Evolutionary conservation across 2,113 vertebrate species (phyloP), one percentile per base, ranked within the genome.

Genomic region (Cephalopholis sonnerati): DNA sequence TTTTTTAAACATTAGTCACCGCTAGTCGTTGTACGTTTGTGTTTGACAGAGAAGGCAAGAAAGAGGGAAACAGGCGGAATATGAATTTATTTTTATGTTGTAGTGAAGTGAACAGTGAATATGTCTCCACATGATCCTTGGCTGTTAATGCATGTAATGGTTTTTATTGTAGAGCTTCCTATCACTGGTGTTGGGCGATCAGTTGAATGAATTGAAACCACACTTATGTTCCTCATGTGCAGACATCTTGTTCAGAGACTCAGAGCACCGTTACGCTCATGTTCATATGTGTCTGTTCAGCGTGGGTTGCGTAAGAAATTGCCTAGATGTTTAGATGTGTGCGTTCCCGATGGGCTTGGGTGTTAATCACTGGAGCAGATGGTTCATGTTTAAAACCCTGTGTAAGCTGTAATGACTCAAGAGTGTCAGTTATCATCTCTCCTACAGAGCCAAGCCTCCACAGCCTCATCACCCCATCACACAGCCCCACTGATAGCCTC

Each of bases 301-400:
- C 57, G 41, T 70, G 66, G n/a, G 36, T 89, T 90, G 65, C n/a
- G 15, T 82, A 83, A 90, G 72, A 57, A 79, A 64, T 67, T 59
- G 74, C 54, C 55, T 57, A 24, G 77, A 84, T 79, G 74, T 84
- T 77, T 36, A 62, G 55, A 74, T 72, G 84, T 84, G 77, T 73
- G 83, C 46, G 17, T 81, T 82, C 76, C 81, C 22, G 8, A 39
- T 69, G 69, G 78, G 48, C 83, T 76, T 71, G 58, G 89, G 82
- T 87, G 91, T 91, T 92, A 91, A 94, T 92, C 91, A 83, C 82
- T 80, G 51, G 87, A 91, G 84, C 93, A 94, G 93, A 92, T 94
- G 93, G 85, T 90, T 89, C 87, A 83, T 88, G 91, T 89, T 89
- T 90, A 90, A 93, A 92, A 84, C 87, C 90, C 87, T 39, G 74